Conservation (phyloP, 2,797 vertebrate species). For the Channallabes apus region DNA sequence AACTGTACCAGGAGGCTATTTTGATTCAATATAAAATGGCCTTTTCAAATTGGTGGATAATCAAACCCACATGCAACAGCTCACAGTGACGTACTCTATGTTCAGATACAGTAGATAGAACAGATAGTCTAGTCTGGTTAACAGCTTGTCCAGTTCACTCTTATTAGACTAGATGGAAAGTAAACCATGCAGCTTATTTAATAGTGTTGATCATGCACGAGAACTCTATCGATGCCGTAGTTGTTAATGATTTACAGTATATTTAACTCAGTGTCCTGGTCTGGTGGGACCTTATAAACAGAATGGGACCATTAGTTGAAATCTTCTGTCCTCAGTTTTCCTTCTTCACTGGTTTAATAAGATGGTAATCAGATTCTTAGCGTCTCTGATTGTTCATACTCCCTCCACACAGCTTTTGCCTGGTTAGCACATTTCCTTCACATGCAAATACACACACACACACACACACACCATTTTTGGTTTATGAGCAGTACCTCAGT, state of each 20-base stretch:
- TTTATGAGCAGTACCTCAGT: slow-evolving; percentile 10
- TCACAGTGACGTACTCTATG: no score
- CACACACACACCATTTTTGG: background rate
- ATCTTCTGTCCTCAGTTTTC: background rate
- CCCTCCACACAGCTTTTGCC: background rate
- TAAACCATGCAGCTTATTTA: no score
- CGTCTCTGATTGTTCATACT: background rate
- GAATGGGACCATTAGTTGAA: background rate
- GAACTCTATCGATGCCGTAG: background rate
- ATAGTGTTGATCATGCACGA: background rate
- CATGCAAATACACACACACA: background rate
- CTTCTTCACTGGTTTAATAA: background rate
- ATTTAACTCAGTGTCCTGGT: background rate
- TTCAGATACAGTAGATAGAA: no score
- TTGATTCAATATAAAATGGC: no score
- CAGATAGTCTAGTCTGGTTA: no score
- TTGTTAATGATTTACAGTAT: background rate
- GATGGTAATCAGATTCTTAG: background rate
- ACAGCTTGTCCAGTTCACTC: no score
- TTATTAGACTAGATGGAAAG: no score
- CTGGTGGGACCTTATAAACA: background rate
- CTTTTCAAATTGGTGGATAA: no score
- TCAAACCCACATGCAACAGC: no score
- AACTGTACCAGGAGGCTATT: no score
- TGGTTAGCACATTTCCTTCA: background rate